These are phyloP conservation scores for Ailuropoda melanoleuca DNA, from an alignment of 2,113 vertebrate genomes.

Conservation along the genomic window DNA sequence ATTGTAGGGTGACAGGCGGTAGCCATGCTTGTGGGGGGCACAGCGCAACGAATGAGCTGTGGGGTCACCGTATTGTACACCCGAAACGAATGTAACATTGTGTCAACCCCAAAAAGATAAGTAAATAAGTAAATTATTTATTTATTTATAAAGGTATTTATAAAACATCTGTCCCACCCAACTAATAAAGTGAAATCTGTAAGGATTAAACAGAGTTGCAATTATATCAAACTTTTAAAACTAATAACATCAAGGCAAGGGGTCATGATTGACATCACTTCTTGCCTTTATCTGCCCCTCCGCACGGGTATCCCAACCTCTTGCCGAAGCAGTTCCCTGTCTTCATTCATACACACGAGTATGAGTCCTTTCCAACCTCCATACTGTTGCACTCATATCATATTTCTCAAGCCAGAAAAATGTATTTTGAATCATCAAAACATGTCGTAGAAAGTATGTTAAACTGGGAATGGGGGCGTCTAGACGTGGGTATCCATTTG, in stretches of 20 bases:
- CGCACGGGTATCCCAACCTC: accelerated
- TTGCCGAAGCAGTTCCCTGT: background rate
- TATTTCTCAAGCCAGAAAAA: background rate
- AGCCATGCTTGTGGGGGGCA: background rate
- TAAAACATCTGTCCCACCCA: background rate
- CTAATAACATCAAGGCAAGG: background rate
- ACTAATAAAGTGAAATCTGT: background rate
- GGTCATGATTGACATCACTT: accelerated
- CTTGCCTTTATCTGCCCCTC: background rate
- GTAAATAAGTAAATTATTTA: background rate
- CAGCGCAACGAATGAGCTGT: background rate
- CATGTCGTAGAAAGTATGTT: background rate
- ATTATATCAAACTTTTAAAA: background rate
- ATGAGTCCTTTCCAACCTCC: background rate
- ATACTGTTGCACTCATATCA: background rate
- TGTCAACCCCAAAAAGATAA: background rate
- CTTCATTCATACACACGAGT: accelerated
- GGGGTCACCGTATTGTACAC: background rate
- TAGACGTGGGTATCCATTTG: background rate
- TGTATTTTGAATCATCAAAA: background rate
- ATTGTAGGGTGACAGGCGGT: background rate
- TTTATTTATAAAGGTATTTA: background rate
- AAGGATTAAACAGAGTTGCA: background rate
- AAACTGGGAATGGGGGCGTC: background rate
- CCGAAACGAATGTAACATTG: background rate